Conservation (phyloP, 2,113 vertebrate genomes). For the Callaeas wilsoni region DNA sequence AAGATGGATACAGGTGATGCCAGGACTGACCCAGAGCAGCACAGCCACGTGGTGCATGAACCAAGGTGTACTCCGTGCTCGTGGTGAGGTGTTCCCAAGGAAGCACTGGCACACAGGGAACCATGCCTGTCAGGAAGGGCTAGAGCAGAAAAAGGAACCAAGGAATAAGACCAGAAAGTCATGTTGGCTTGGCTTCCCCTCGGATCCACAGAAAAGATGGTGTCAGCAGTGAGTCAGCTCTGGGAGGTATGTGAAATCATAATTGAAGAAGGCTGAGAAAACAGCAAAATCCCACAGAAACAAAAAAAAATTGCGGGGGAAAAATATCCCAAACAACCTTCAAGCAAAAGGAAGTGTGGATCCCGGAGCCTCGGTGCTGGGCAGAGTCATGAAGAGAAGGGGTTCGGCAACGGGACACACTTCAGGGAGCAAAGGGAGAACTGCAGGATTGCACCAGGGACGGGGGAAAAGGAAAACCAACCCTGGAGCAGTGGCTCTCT, state of each 20-base stretch:
- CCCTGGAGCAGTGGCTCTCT: not conserved
- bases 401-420: not conserved
- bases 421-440: not conserved
- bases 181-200: not conserved
- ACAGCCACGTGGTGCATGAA: accelerated
- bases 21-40: not conserved
- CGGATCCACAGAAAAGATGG: not conserved
- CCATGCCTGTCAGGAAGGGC: not conserved
- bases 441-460: not conserved
- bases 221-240: slow-evolving; percentile 48
- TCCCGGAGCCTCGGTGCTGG: accelerated
- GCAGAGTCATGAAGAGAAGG: not conserved
- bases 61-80: accelerated
- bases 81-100: not conserved
- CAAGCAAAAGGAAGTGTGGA: not conserved
- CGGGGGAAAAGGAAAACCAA: not conserved
- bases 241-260: not conserved
- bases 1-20: accelerated
- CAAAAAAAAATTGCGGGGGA: not conserved
- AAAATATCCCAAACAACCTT: not conserved
- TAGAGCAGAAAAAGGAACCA: not conserved
- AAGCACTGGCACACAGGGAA: accelerated
- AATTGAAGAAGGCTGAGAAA: slow-evolving; percentile 15
- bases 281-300: not conserved
- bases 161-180: not conserved